Evolutionary conservation across 1,140 invertebrate genomes (phyloP).

Genomic region (Drosophila obscura): DNA sequence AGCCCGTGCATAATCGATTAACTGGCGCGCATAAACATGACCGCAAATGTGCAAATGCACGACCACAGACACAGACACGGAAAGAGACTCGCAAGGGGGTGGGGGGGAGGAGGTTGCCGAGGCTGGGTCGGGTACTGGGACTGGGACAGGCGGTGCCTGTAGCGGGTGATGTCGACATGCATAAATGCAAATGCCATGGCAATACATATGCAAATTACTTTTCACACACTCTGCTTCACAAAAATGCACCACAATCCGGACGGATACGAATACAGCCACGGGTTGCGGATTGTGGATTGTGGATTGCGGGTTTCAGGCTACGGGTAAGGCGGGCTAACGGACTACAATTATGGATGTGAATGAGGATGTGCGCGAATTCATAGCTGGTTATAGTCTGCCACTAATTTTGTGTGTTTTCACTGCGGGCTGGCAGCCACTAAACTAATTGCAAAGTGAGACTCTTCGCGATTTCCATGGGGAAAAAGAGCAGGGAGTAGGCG

Average conservation of each 20-base stretch:
- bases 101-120: neutral
- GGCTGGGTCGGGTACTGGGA: too few species aligned
- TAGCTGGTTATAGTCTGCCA: constrained; percentile 42
- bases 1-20: constrained; percentile 79
- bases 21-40: constrained; percentile 79
- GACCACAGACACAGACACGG: neutral
- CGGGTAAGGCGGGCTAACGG: neutral
- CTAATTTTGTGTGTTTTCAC: constrained; percentile 50
- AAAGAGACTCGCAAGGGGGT: neutral
- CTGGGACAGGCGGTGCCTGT: neutral
- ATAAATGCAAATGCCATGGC: constrained; percentile 76
- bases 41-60: constrained; percentile 77
- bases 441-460: constrained; percentile 60
- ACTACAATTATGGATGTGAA: neutral
- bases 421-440: constrained; percentile 50
- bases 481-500: constrained; percentile 12
- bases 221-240: constrained; percentile 47
- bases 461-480: constrained; percentile 22
- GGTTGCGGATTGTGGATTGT: neutral
- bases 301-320: neutral
- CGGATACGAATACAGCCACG: constrained; percentile 27
- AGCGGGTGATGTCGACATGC: constrained; percentile 50
- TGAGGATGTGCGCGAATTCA: neutral
- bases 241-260: constrained; percentile 47
- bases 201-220: constrained; percentile 76